Conservation (phyloP, 2,888 invertebrate species). For the Nasonia oneida region DNA sequence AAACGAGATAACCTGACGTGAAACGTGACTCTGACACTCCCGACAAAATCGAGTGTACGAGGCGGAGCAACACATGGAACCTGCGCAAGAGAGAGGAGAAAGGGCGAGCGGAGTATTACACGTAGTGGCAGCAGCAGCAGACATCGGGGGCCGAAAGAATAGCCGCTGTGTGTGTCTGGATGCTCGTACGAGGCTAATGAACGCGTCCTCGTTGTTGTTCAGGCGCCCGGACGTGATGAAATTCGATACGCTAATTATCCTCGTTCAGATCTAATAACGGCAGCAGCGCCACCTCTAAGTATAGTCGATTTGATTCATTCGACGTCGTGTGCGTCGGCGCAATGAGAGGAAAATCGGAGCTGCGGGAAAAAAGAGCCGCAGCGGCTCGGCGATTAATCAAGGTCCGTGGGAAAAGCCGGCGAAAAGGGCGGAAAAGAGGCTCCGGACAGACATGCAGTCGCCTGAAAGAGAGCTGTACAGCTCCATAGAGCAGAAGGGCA, state of each 20-base stretch:
- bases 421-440: background rate
- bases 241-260: background rate
- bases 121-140: too few relatives aligned
- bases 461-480: background rate
- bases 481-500: background rate
- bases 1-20: background rate
- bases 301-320: background rate
- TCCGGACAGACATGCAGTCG: background rate
- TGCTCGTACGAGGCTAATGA: background rate
- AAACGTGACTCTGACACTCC: conserved; percentile 6
- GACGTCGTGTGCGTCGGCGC: background rate
- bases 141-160: background rate
- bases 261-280: background rate
- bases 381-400: background rate
- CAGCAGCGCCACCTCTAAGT: too few relatives aligned
- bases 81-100: background rate
- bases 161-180: background rate
- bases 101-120: background rate
- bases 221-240: background rate
- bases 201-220: background rate
- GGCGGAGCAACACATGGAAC: background rate
- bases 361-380: background rate
- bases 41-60: background rate
- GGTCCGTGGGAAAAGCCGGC: background rate
- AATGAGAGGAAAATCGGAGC: background rate